phyloP scores from a whole-genome alignment of 2,888 invertebrate genomes.

The Acanthoscelides obtectus region DNA sequence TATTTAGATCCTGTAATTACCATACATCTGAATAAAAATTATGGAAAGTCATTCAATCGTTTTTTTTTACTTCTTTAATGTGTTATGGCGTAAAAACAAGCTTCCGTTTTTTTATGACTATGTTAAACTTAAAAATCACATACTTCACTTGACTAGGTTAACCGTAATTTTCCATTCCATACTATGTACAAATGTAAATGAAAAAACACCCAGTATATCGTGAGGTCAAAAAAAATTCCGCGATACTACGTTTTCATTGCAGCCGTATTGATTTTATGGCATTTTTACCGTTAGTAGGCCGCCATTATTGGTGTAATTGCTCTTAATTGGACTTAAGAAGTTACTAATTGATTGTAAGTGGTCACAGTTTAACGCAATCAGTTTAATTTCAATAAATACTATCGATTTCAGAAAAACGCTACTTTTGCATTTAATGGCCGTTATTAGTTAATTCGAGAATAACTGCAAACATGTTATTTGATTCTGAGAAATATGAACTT shows the following conservation, averaged over 20 bases:
- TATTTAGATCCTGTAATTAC: too few relatives aligned
- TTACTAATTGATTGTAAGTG: not conserved
- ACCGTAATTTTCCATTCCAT: too few relatives aligned
- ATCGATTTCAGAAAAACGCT: not conserved
- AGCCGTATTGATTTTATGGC: not conserved
- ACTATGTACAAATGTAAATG: too few relatives aligned
- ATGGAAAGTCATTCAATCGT: too few relatives aligned
- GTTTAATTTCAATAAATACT: not conserved
- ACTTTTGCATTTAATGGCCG: not conserved
- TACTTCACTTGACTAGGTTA: too few relatives aligned
- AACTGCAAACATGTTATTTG: not conserved
- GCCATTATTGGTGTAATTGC: not conserved
- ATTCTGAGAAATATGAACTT: not conserved
- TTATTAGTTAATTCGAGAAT: not conserved
- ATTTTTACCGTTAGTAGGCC: not conserved
- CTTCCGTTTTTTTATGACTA: too few relatives aligned
- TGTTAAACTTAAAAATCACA: too few relatives aligned
- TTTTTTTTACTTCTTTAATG: too few relatives aligned
- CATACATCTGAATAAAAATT: too few relatives aligned
- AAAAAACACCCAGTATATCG: too few relatives aligned
- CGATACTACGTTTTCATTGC: not conserved
- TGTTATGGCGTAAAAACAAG: too few relatives aligned
- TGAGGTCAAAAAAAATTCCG: too few relatives aligned
- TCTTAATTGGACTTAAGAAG: not conserved
- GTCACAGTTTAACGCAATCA: not conserved